Conservation (phyloP, 2,797 vertebrate genomes). For the Helostoma temminkii region DNA sequence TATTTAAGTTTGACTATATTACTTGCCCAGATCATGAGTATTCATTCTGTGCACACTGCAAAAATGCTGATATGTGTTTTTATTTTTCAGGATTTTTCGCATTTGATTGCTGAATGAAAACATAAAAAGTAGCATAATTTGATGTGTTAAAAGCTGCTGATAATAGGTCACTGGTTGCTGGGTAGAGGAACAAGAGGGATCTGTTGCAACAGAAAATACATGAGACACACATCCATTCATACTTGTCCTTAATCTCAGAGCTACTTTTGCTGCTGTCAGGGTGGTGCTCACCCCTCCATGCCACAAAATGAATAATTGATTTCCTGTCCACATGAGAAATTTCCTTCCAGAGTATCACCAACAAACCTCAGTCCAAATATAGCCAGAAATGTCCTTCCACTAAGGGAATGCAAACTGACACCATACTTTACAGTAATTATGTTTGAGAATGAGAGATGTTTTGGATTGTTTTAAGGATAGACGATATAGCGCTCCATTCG, state of each 20-base stretch:
- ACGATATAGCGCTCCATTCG: constrained; percentile 3
- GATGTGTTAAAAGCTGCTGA: constrained; percentile 17
- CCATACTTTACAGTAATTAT: constrained; percentile 25
- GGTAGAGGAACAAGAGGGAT: constrained; percentile 34
- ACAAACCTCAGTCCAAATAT: constrained; percentile 32
- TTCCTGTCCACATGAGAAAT: constrained; percentile 63
- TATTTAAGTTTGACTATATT: neutral
- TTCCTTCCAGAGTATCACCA: constrained; percentile 46
- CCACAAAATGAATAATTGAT: constrained; percentile 81
- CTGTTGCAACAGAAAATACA: constrained; percentile 59
- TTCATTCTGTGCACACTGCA: constrained; percentile 6
- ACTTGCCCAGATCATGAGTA: neutral
- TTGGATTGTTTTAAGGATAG: constrained; percentile 25
- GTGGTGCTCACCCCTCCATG: constrained; percentile 65
- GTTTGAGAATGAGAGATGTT: constrained; percentile 27
- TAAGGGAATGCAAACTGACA: constrained; percentile 16
- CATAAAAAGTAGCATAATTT: neutral
- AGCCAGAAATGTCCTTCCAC: constrained; percentile 37
- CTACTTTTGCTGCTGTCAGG: constrained; percentile 68
- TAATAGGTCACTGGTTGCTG: constrained; percentile 9
- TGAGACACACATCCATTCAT: constrained; percentile 62
- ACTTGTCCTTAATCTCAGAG: constrained; percentile 69
- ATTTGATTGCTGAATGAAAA: neutral
- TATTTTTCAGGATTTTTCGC: constrained; percentile 3
- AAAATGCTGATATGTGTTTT: constrained; percentile 6